These are phyloP conservation scores for Kryphioiulus occultus DNA, from an alignment of 2,888 invertebrate species.

Conservation along the genomic window DNA sequence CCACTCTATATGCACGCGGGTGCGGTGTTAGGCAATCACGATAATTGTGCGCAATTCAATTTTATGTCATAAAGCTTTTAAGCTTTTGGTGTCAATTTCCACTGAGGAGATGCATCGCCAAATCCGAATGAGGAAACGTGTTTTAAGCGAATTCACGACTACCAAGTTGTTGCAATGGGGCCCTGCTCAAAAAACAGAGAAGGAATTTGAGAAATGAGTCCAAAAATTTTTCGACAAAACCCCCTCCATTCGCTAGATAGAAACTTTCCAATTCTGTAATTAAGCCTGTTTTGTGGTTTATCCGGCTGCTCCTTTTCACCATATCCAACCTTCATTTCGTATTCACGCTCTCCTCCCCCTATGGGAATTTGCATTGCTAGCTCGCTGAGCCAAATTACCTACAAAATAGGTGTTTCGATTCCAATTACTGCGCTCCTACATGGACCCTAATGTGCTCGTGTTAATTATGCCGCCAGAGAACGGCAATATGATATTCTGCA, in stretches of 20 bases:
- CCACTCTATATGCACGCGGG: conserved; percentile 1
- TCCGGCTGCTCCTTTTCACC: not conserved
- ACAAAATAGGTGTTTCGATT: conserved; percentile 36
- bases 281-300: conserved; percentile 21
- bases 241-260: not conserved
- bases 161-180: conserved; percentile 1
- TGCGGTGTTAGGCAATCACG: conserved; percentile 48
- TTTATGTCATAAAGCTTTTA: conserved; percentile 51
- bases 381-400: conserved; percentile 3
- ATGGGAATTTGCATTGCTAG: not conserved
- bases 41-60: conserved; percentile 50
- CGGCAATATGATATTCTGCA: not conserved
- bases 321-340: not conserved
- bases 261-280: conserved; percentile 31
- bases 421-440: not conserved
- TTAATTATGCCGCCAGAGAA: not conserved
- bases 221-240: not conserved
- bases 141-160: conserved; percentile 30
- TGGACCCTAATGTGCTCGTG: not conserved
- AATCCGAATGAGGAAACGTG: conserved; percentile 28
- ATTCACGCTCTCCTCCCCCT: not conserved
- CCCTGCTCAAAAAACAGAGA: not conserved
- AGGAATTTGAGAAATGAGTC: not conserved
- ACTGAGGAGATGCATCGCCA: conserved; percentile 29
- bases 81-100: conserved; percentile 50